A percentile compares a stretch with the other conserved stretches of the same genome.
phyloP scores from a whole-genome alignment of 2,797 vertebrate species.

The Poeciliopsis paucimaculata region DNA sequence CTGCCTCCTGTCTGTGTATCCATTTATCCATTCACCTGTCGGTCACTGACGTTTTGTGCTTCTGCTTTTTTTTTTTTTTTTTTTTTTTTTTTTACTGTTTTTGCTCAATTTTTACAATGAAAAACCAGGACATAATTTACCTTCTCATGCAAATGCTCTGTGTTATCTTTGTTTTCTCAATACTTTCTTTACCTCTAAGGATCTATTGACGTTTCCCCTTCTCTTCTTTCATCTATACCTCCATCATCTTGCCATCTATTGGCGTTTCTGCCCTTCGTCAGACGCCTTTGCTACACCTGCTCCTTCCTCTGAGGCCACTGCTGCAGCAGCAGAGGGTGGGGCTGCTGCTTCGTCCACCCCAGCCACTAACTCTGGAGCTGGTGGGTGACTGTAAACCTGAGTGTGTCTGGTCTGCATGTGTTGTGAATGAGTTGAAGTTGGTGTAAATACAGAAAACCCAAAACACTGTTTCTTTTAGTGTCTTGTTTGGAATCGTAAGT shows the following conservation, averaged over 20 bases:
- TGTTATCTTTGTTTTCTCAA: conserved; percentile 7
- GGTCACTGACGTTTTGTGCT: conserved; percentile 55
- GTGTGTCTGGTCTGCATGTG: conserved; percentile 18
- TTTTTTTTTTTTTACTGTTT: background rate
- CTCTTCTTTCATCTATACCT: conserved; percentile 23
- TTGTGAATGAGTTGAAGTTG: conserved; percentile 10
- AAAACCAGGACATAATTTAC: conserved; percentile 1
- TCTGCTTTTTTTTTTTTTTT: conserved; percentile 18
- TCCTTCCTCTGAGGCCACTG: conserved; percentile 86
- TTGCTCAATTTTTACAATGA: background rate
- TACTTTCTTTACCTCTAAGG: conserved; percentile 23
- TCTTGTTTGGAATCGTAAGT: background rate
- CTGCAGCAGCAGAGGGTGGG: conserved; percentile 87
- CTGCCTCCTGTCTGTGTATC: conserved; percentile 70
- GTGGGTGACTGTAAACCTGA: conserved; percentile 84
- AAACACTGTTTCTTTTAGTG: background rate
- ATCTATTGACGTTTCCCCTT: conserved; percentile 43
- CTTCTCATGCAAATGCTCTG: conserved; percentile 7
- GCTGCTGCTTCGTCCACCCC: conserved; percentile 81
- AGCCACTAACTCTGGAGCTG: conserved; percentile 88
- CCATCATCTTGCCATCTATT: conserved; percentile 30
- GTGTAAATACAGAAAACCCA: background rate
- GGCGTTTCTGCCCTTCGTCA: conserved; percentile 71
- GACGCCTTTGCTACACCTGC: conserved; percentile 93
- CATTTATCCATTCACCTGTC: conserved; percentile 72